A percentile compares a stretch with the other conserved stretches of the same genome.
Conservation (phyloP, 2,888 invertebrate genomes). For the Merodon equestris region DNA sequence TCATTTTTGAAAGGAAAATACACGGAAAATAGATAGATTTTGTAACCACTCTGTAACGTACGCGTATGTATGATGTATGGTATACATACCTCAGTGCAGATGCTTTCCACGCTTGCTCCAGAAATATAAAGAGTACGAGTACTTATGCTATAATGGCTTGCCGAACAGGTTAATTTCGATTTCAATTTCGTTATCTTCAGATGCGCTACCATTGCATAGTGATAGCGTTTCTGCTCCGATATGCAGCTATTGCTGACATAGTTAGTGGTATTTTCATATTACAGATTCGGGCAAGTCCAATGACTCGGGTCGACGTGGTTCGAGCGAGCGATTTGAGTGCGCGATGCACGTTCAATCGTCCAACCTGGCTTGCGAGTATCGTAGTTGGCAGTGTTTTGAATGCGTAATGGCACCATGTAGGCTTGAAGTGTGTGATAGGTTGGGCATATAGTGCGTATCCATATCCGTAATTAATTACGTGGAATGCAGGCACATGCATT, state of each 20-base stretch:
- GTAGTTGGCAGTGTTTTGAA: constrained; percentile 51
- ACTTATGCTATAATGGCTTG: constrained; percentile 2
- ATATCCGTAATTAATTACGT: constrained; percentile 42
- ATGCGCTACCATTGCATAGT: constrained; percentile 10
- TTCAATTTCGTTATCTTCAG: constrained; percentile 35
- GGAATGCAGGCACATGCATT: constrained; percentile 60
- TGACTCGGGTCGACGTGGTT: constrained; percentile 28
- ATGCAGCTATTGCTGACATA: constrained; percentile 24
- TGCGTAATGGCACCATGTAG: constrained; percentile 57
- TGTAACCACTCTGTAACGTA: constrained; percentile 29
- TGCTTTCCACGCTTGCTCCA: constrained; percentile 49
- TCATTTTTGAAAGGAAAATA: constrained; percentile 19
- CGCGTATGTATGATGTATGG: too few species aligned
- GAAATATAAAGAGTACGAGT: constrained; percentile 21
- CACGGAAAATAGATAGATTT: constrained; percentile 37
- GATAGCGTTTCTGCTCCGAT: constrained; percentile 19
- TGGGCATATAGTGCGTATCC: constrained; percentile 54
- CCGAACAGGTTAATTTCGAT: constrained; percentile 30
- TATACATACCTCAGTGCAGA: constrained; percentile 15
- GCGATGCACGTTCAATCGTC: constrained; percentile 46
- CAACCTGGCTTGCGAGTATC: constrained; percentile 49
- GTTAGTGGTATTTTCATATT: constrained; percentile 55
- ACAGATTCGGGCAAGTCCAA: constrained; percentile 53
- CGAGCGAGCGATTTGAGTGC: constrained; percentile 27
- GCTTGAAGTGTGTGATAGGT: constrained; percentile 55